phyloP scores from a whole-genome alignment of 2,797 vertebrate genomes.

The Anguilla marmorata region DNA sequence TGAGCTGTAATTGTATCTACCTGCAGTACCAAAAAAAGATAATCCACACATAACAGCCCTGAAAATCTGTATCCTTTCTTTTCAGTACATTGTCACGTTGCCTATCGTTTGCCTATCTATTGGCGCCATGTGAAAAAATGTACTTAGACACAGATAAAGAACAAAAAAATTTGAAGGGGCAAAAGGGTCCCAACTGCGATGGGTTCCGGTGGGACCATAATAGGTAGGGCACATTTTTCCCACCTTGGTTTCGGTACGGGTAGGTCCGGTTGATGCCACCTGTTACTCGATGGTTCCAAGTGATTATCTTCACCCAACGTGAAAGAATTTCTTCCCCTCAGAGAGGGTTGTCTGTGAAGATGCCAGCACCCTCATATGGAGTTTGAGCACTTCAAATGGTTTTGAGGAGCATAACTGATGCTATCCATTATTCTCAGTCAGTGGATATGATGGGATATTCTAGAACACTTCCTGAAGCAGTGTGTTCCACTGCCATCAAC shows the following conservation, averaged over 20 bases:
- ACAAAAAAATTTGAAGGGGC: not conserved
- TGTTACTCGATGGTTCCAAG: not conserved
- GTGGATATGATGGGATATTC: not conserved
- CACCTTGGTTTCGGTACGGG: not conserved
- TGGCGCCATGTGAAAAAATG: not conserved
- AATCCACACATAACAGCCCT: not conserved
- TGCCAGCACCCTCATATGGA: not conserved
- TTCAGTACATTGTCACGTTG: not conserved
- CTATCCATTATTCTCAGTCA: too few relatives aligned
- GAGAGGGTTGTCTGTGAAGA: not conserved
- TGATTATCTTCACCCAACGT: not conserved
- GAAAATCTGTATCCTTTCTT: constrained; percentile 12
- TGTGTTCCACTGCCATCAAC: not conserved
- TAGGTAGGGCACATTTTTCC: not conserved
- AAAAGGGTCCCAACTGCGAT: not conserved
- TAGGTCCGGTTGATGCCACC: not conserved
- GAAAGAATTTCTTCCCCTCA: not conserved
- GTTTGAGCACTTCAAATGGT: not conserved
- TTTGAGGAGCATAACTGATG: not conserved
- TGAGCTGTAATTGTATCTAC: not conserved
- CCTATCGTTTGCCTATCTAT: not conserved
- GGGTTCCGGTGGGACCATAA: not conserved
- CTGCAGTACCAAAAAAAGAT: not conserved
- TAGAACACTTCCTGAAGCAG: not conserved
- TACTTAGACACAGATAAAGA: not conserved